Evolutionary conservation across 2,113 vertebrate species (phyloP), one percentile per base, ranked within the genome.

Genomic region (Dasyurus viverrinus): DNA sequence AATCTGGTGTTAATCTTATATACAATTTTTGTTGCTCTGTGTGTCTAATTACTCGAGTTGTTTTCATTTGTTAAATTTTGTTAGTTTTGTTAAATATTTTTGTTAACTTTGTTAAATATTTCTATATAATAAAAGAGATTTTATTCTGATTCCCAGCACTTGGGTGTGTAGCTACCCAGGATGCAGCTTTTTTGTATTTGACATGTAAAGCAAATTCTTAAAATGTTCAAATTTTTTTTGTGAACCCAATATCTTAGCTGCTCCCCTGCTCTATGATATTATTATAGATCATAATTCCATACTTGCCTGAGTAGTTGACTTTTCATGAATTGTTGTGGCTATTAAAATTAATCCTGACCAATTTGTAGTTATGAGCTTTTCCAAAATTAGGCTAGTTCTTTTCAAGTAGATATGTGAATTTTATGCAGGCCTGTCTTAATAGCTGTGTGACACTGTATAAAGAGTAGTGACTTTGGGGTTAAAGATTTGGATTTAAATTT

Each of bases 201-300:
- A 14, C 12, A 36, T 30, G 27, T 68, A 68, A 68, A 68, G 36
- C 30, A 36, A 68, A 30, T 68, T 68, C 30, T 68, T 68, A 36
- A 68, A 14, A 68, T 36, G 57, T 68, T 36, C 36, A 36, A 12
- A n/a, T n/a, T n/a, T n/a, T 36, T 46, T 50, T 50, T 52, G 9
- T 93, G 93, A 94, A 46, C 8, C n/a, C n/a, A 95, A 22, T 27
- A 93, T 60, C 93, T 96, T 95, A 11, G 36, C 30, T 36, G 3
- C 26, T 30, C 9, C 57, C 57, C 10, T 30, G 57, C 27, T 57
- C 55, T 60, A 36, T 36, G 12, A 16, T 68, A 68, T 68, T 68
- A 36, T 36, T 36, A 6, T 14, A 11, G 27, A 30, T 68, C 57
- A 68, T 36, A 30, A 30, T 3, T 11, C 55, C 9, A 27, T 30